A percentile compares a stretch with the other conserved stretches of the same genome.
phyloP scores from a whole-genome alignment of 2,888 invertebrate species.

The Hirtodrosophila histrioides region DNA sequence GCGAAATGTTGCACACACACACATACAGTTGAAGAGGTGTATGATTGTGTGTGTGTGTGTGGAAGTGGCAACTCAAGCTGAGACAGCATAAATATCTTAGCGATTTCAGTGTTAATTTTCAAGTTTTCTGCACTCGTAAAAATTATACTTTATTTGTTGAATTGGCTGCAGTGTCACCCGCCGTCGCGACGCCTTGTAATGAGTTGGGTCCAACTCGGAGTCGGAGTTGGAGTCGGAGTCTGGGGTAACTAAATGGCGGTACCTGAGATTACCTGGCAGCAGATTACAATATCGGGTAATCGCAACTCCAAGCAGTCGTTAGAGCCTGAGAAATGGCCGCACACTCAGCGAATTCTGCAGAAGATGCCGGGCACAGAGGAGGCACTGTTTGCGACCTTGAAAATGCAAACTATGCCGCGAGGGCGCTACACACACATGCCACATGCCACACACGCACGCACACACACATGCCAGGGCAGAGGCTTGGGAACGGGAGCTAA shows the following conservation, averaged over 20 bases:
- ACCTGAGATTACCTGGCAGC: slow-evolving; percentile 69
- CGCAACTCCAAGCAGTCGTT: slow-evolving; percentile 50
- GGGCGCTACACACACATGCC: slow-evolving; percentile 63
- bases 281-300: slow-evolving; percentile 64
- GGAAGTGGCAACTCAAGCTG: slow-evolving; percentile 14
- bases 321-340: slow-evolving; percentile 64
- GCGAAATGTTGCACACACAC: slow-evolving; percentile 66
- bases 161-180: slow-evolving; percentile 46
- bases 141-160: slow-evolving; percentile 64
- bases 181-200: slow-evolving; percentile 56
- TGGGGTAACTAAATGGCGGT: background rate
- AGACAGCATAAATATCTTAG: slow-evolving; percentile 47
- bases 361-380: slow-evolving; percentile 30
- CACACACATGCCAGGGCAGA: slow-evolving; percentile 1
- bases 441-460: slow-evolving; percentile 25
- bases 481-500: slow-evolving; percentile 40
- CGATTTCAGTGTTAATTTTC: slow-evolving; percentile 43
- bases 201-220: slow-evolving; percentile 25
- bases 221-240: background rate
- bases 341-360: slow-evolving; percentile 60
- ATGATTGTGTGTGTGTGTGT: no score
- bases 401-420: slow-evolving; percentile 78
- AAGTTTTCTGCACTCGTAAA: slow-evolving; percentile 64
- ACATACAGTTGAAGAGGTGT: background rate
- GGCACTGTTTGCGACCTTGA: slow-evolving; percentile 65